Evolutionary conservation across 2,888 invertebrate genomes (phyloP).

Genomic region (Phytoseiulus persimilis): DNA sequence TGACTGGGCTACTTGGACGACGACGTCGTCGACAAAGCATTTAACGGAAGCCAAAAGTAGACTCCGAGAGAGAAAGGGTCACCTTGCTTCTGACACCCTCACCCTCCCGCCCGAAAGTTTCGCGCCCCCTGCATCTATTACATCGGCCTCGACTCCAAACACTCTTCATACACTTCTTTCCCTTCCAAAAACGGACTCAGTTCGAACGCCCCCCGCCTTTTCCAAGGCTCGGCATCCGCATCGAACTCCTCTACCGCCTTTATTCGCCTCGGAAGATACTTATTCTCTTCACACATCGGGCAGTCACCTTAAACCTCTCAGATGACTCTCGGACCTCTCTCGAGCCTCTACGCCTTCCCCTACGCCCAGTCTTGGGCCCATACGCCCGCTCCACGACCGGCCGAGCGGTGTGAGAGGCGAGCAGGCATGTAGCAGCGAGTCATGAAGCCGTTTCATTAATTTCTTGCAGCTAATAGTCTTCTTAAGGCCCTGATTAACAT

Average conservation of each 20-base stretch:
- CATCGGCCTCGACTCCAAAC: neutral
- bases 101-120: neutral
- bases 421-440: neutral
- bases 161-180: neutral
- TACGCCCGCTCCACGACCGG: neutral
- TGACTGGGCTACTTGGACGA: neutral
- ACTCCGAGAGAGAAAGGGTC: neutral
- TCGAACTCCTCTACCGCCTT: neutral
- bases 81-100: neutral
- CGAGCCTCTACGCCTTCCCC: neutral
- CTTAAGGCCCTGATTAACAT: conserved; percentile 5
- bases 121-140: neutral
- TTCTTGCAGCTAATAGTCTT: conserved; percentile 5
- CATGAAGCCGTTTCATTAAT: conserved; percentile 5
- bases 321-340: neutral
- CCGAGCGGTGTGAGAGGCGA: neutral
- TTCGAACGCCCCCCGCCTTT: neutral
- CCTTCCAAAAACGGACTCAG: neutral
- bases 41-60: neutral
- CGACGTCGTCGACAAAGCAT: neutral
- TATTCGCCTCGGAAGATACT: neutral
- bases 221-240: neutral
- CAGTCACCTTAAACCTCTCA: conserved; percentile 5
- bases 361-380: neutral
- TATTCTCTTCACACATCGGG: neutral